Conservation (phyloP, 1,140 invertebrate genomes). For the Meteorus sp. region DNA sequence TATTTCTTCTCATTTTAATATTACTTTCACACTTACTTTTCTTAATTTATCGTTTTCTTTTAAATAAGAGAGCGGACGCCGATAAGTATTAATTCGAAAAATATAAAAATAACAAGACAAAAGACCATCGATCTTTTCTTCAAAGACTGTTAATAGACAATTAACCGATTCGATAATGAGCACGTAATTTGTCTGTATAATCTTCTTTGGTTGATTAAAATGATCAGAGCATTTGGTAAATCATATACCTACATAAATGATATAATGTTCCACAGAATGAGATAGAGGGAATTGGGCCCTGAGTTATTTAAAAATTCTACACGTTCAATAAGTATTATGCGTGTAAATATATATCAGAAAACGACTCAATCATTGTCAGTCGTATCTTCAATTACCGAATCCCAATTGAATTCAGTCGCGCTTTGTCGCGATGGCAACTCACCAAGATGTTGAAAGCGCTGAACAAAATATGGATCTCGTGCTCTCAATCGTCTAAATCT, state of each 20-base stretch:
- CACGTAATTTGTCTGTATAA: neutral
- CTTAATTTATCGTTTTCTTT: no score
- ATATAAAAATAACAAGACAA: no score
- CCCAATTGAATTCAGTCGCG: conserved; percentile 84
- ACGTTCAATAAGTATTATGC: conserved; percentile 19
- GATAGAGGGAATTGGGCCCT: neutral
- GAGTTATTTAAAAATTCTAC: conserved; percentile 14
- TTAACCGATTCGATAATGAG: neutral
- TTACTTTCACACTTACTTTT: neutral
- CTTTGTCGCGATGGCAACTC: conserved; percentile 71
- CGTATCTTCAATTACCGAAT: conserved; percentile 76
- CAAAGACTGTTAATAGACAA: neutral
- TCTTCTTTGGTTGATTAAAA: conserved; percentile 14
- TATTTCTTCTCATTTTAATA: neutral
- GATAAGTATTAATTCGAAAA: no score
- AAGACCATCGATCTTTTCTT: no score
- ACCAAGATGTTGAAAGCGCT: conserved; percentile 77
- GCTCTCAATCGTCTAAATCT: conserved; percentile 78
- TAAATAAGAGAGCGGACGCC: no score
- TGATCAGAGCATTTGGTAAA: conserved; percentile 8
- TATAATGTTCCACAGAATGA: neutral
- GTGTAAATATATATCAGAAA: neutral
- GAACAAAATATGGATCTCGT: conserved; percentile 77
- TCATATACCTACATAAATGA: neutral
- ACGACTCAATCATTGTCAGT: conserved; percentile 54